These are phyloP conservation scores for Chloroclysta siterata DNA, from an alignment of 2,888 invertebrate genomes.

Conservation along the genomic window DNA sequence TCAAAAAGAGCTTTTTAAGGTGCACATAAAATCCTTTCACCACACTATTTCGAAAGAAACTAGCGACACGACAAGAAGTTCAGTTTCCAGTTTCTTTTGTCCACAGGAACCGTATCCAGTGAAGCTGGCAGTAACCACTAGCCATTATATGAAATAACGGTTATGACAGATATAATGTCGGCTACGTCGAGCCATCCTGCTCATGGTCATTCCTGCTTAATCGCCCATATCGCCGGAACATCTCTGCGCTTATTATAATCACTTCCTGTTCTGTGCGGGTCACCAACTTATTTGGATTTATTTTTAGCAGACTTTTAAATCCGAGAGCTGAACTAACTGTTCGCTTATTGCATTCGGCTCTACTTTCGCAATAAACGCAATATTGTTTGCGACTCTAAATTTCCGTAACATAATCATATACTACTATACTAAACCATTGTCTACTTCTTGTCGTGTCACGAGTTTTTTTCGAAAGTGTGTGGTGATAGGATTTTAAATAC, in stretches of 20 bases:
- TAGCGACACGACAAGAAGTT: no score
- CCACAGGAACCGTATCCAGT: constrained; percentile 10
- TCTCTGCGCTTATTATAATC: constrained; percentile 21
- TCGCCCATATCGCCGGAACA: constrained; percentile 11
- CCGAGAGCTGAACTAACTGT: not conserved
- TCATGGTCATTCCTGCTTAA: constrained; percentile 19
- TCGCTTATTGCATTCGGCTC: no score
- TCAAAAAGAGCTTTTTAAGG: no score
- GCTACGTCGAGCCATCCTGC: constrained; percentile 15
- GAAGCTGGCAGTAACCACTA: constrained; percentile 17
- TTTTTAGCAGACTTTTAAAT: not conserved
- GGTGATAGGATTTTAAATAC: no score
- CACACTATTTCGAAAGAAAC: no score
- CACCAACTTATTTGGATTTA: not conserved
- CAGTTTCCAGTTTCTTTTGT: not conserved
- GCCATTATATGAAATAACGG: constrained; percentile 31
- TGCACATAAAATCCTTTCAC: no score
- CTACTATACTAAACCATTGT: no score
- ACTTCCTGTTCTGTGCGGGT: constrained; percentile 8
- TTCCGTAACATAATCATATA: no score
- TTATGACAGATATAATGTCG: constrained; percentile 21
- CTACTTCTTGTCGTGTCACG: no score
- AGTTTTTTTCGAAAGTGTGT: no score
- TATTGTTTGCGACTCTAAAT: no score
- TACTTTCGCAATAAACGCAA: no score